These are phyloP conservation scores for Gorsachius goisagi DNA, from an alignment of 2,113 vertebrate species.

Conservation along the genomic window DNA sequence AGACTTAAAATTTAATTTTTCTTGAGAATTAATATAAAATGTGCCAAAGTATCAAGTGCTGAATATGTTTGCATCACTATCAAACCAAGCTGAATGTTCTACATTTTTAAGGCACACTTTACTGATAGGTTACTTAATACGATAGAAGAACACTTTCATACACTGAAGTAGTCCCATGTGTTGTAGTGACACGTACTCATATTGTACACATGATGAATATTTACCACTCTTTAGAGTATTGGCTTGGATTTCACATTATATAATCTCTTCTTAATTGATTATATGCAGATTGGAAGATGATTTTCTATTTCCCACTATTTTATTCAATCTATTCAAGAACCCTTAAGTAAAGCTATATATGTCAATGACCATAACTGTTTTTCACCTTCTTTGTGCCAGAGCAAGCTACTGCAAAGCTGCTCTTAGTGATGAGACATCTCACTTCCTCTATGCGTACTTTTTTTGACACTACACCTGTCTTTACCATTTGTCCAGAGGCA, in stretches of 20 bases:
- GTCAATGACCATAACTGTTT: background rate
- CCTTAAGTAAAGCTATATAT: background rate
- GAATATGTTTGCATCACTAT: background rate
- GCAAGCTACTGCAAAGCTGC: background rate
- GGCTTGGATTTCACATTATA: background rate
- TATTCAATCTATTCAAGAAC: background rate
- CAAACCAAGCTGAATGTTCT: background rate
- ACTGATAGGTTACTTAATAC: background rate
- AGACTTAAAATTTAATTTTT: background rate
- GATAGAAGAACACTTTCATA: background rate
- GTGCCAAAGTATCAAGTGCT: background rate
- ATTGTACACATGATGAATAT: background rate
- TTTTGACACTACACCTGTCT: background rate
- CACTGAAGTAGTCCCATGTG: background rate
- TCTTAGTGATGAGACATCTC: background rate
- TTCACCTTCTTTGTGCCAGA: background rate
- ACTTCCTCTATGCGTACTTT: background rate
- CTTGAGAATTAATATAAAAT: background rate
- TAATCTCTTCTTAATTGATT: background rate
- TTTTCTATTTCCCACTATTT: background rate
- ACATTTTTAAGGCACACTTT: background rate
- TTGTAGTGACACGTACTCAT: background rate
- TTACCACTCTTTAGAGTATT: background rate
- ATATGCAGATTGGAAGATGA: background rate
- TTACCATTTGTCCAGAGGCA: background rate